Evolutionary conservation across 2,797 vertebrate species (phyloP), one percentile per base, ranked within the genome.

Genomic region (Gastrophryne carolinensis): DNA sequence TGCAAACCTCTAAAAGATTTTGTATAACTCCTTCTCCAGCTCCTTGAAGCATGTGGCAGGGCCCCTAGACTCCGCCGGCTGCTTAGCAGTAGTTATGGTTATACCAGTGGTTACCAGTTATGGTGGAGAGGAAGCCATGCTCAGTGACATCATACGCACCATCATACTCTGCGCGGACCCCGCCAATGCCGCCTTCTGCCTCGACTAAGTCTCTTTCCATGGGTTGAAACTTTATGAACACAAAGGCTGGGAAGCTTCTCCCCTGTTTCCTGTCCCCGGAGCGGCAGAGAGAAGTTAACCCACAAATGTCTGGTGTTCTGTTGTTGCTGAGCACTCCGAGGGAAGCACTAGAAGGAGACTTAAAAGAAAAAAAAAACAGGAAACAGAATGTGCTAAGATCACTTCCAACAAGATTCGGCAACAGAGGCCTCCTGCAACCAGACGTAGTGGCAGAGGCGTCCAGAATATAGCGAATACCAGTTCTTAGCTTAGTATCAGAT

Each of bases 251-350:
- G 50, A 68, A 27, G 26, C 5, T n/a, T 19, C 34, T 56, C 5
- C 34, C 21, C 9, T 15, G 30, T 44, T 69, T 69, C 66, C 66
- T 57, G 66, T 57, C 24, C 66, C 15, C 30, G 24, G 13, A 68
- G n/a, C 8, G n/a, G 32, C 9, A 37, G 32, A 24, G 10, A 54
- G 50, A 24, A 54, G 10, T 54, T 54, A 54, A 68, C 49, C 65
- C 23, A 10, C 15, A 12, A 15, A 3, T 19, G 17, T 5, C 62
- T 12, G 32, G n/a, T 34, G 44, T 9, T 13, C 53, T 44, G 24
- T 29, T 9, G 17, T 19, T 11, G 1, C 17, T 4, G 15, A 2
- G 17, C 7, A 17, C 2, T 1, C n/a, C 3, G 19, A 44, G 17
- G 41, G 21, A 47, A 17, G 17, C 17, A n/a, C n/a, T n/a, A n/a